phyloP scores from a whole-genome alignment of 2,113 vertebrate species.

The Muscicapa adusta region DNA sequence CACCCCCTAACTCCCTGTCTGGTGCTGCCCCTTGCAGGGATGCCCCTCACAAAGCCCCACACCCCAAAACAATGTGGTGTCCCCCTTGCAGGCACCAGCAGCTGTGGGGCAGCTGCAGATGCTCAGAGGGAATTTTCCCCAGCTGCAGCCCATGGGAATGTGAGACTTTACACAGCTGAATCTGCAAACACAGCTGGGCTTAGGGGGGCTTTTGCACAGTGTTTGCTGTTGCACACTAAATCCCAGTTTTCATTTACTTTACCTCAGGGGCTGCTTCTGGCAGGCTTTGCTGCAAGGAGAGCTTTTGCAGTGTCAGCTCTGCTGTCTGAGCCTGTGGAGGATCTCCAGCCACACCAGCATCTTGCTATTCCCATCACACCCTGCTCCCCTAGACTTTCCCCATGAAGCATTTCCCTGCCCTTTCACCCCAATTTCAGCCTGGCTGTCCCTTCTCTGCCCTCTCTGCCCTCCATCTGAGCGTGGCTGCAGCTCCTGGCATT shows the following conservation, averaged over 20 bases:
- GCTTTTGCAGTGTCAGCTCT: background rate
- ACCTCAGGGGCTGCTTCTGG: background rate
- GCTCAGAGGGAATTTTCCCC: background rate
- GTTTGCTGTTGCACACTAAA: conserved; percentile 32
- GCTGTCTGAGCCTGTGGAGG: background rate
- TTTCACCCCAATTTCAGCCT: background rate
- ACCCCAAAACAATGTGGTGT: accelerated
- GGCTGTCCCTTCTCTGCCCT: background rate
- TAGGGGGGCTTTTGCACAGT: background rate
- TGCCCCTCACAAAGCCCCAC: accelerated
- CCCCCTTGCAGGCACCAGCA: background rate
- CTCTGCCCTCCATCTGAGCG: accelerated
- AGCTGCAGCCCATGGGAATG: conserved; percentile 9
- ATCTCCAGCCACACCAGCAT: background rate
- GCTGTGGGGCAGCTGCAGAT: background rate
- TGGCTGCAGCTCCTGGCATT: background rate
- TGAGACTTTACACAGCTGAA: conserved; percentile 38
- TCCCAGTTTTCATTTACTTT: conserved; percentile 26
- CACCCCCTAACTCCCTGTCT: background rate
- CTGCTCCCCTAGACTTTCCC: background rate
- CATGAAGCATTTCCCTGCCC: accelerated
- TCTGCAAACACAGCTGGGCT: conserved; percentile 49
- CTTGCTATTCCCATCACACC: background rate
- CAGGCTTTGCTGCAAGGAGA: background rate
- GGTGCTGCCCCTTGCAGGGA: background rate